These are phyloP conservation scores for Ceratina calcarata DNA, from an alignment of 1,140 invertebrate genomes.

Conservation along the genomic window DNA sequence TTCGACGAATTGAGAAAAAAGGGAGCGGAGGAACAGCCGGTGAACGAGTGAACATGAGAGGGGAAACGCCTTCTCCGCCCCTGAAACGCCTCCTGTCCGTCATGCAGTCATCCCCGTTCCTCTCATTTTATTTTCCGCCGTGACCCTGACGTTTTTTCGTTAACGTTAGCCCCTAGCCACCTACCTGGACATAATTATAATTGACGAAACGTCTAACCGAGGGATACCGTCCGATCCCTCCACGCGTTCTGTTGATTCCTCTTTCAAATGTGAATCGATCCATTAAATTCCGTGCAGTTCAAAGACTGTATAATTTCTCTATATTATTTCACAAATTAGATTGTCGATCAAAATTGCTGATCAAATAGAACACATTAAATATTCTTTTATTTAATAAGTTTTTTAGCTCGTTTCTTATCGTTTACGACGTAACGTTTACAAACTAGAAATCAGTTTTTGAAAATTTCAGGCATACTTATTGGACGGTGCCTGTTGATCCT, in stretches of 20 bases:
- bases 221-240: slow-evolving; percentile 36
- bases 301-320: no score
- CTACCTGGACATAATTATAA: slow-evolving; percentile 73
- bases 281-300: no score
- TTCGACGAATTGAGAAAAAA: slow-evolving; percentile 36
- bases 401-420: no score
- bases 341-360: no score
- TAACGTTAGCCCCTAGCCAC: slow-evolving; percentile 56
- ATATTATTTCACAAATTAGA: no score
- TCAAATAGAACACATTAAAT: no score
- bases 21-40: slow-evolving; percentile 65
- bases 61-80: slow-evolving; percentile 70
- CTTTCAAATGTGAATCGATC: no score
- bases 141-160: slow-evolving; percentile 77
- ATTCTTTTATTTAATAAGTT: no score
- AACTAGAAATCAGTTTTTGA: no score
- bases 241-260: background rate
- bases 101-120: slow-evolving; percentile 70
- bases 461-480: no score
- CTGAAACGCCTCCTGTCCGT: slow-evolving; percentile 78
- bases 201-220: slow-evolving; percentile 68
- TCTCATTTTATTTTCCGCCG: slow-evolving; percentile 81
- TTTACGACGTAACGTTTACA: no score
- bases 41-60: slow-evolving; percentile 66
- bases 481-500: background rate